These are phyloP conservation scores for Lytechinus pictus DNA, from an alignment of 35 echinoderm and acorn worm genomes.

Conservation along the genomic window DNA sequence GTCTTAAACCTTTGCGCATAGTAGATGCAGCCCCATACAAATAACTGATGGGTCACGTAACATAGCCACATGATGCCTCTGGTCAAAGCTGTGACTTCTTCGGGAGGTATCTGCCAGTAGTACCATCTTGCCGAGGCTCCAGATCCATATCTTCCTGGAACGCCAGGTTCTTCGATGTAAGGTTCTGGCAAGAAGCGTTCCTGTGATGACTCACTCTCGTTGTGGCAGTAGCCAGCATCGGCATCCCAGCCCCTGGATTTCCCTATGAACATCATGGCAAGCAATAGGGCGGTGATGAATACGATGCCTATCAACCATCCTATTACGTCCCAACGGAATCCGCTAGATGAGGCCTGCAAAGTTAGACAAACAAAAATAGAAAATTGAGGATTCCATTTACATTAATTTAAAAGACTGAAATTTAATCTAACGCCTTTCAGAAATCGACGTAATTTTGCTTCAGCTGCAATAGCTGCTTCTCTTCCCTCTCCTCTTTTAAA, in stretches of 20 bases:
- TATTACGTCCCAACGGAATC: slow-evolving; percentile 66
- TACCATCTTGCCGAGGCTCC: slow-evolving; percentile 75
- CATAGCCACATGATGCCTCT: slow-evolving; percentile 78
- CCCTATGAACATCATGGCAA: slow-evolving; percentile 72
- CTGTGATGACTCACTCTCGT: slow-evolving; percentile 66
- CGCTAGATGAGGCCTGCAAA: background rate
- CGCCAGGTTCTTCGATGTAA: slow-evolving; percentile 55
- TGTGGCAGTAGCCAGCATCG: slow-evolving; percentile 78
- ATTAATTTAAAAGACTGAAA: no score
- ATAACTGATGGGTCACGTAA: slow-evolving; percentile 78
- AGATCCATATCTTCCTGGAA: slow-evolving; percentile 64
- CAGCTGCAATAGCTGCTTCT: no score
- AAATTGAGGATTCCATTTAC: no score
- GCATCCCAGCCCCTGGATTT: slow-evolving; percentile 77
- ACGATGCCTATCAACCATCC: slow-evolving; percentile 70
- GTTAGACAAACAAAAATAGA: background rate
- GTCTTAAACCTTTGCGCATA: slow-evolving; percentile 71
- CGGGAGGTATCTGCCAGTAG: slow-evolving; percentile 89
- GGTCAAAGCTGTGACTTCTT: slow-evolving; percentile 64
- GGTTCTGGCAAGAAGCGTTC: slow-evolving; percentile 84
- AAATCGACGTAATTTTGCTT: no score
- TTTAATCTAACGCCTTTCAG: no score
- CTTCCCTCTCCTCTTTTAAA: no score
- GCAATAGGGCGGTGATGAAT: slow-evolving; percentile 67
- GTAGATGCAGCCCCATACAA: slow-evolving; percentile 85